phyloP scores from a whole-genome alignment of 2,888 invertebrate species.

The Rambutsinella grinnellia region DNA sequence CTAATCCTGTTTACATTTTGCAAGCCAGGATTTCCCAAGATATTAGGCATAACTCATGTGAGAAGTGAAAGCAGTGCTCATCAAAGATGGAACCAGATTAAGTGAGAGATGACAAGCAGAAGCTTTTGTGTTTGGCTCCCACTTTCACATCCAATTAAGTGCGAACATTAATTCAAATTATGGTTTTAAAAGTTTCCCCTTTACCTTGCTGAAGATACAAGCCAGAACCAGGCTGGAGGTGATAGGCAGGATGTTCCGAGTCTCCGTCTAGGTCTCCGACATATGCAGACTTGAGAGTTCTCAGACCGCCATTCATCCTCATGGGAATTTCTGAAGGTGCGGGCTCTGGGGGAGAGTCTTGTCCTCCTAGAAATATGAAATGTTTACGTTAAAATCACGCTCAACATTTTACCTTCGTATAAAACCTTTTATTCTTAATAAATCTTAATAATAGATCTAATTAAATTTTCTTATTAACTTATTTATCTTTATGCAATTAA shows the following conservation, averaged over 20 bases:
- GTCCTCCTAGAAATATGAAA: no score
- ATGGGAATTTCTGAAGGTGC: conserved; percentile 66
- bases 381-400: no score
- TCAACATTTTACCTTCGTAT: no score
- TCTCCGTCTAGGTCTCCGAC: conserved; percentile 60
- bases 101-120: no score
- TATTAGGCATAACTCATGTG: neutral
- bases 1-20: no score
- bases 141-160: neutral
- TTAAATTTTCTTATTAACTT: no score
- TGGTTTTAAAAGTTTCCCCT: neutral
- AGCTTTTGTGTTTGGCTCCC: no score
- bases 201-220: conserved; percentile 66
- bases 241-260: conserved; percentile 62
- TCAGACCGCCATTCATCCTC: conserved; percentile 65
- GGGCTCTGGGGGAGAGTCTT: conserved; percentile 66
- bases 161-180: neutral
- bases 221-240: conserved; percentile 63
- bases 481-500: no score
- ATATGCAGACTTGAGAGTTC: conserved; percentile 62
- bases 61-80: neutral
- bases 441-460: no score
- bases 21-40: no score
- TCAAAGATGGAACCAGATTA: no score
- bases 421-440: no score